phyloP scores from a whole-genome alignment of 2,113 vertebrate genomes.

The Dunckerocampus dactyliophorus region DNA sequence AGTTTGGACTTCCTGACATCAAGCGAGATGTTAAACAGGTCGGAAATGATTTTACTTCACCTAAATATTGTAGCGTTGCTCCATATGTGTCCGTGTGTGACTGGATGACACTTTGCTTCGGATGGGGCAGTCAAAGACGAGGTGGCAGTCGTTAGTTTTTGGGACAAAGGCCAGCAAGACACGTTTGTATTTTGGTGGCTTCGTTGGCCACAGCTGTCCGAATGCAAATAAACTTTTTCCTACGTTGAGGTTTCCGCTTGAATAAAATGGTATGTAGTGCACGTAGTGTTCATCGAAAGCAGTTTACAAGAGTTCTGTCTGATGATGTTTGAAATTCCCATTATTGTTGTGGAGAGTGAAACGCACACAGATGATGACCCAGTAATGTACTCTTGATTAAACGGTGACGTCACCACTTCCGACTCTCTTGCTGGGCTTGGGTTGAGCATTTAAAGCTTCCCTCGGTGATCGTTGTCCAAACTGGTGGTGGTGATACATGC shows the following conservation, averaged over 20 bases:
- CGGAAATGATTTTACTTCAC: not conserved
- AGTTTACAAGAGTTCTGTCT: no score
- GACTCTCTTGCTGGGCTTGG: not conserved
- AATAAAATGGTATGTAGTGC: no score
- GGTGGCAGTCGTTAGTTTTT: not conserved
- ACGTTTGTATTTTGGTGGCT: no score
- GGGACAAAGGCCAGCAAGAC: not conserved
- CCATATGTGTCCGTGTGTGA: not conserved
- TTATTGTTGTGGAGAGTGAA: not conserved
- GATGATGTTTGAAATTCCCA: no score
- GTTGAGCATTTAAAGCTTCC: not conserved
- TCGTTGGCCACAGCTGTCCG: no score
- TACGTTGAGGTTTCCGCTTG: no score
- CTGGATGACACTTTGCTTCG: slow-evolving; percentile 34
- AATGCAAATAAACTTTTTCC: no score
- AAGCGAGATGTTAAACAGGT: slow-evolving; percentile 44
- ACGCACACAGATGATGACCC: not conserved
- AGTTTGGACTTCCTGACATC: slow-evolving; percentile 3
- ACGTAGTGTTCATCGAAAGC: no score
- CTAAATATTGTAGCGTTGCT: rapidly evolving
- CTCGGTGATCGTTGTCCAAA: not conserved
- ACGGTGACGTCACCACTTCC: not conserved
- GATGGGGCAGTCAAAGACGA: not conserved
- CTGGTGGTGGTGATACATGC: not conserved
- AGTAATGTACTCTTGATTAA: not conserved